Base-by-base conservation (phyloP, 2,797 vertebrate genomes). In the Schizothorax lantsangensis region DNA sequence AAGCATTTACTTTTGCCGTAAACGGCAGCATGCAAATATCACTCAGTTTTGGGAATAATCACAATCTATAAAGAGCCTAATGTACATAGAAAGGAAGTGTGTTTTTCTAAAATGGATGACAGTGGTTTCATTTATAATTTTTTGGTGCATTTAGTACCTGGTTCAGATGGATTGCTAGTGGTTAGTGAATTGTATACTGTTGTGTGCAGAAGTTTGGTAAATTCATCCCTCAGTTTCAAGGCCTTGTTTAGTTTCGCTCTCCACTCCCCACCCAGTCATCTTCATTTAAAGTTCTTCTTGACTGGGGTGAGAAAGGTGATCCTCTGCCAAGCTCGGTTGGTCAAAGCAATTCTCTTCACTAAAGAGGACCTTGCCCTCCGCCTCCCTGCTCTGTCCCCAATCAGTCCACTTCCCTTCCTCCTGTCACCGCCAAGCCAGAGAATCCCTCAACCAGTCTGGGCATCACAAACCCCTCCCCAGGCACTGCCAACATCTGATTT, bases 341-440 rank as follows among this genome's bases (percentile, higher is more conserved):
- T 93, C 90, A 92, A 92, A 92, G 80, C 88, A 92, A 92, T 94
- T 93, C 87, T 81, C 84, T 86, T 86, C 79, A 81, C 83, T 91
- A 88, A 92, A 90, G 84, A 88, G 89, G 91, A 88, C 81, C 73
- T 79, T 90, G 89, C 66, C 89, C 91, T 92, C 84, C 87, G 71
- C 87, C 87, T 91, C 86, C 52, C n/a, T 79, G 77, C 91, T 83
- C 66, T 87, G 84, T 88, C 89, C 90, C 79, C 92, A 91, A 91
- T 93, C 91, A 91, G 83, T 88, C 68, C 43, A 86, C 88, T 79
- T 91, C 78, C 86, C 49, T 62, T 84, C 54, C 79, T 49, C 83
- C 88, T 62, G 84, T 71, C 68, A 30, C 84, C 38, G 9, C 78
- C 40, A 79, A 74, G 62, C 72, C 40, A 17, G 59, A 83, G 30